A percentile compares a stretch with the other conserved stretches of the same genome.
Evolutionary conservation across 2,888 invertebrate species (phyloP).

Genomic region (Aromia moschata): DNA sequence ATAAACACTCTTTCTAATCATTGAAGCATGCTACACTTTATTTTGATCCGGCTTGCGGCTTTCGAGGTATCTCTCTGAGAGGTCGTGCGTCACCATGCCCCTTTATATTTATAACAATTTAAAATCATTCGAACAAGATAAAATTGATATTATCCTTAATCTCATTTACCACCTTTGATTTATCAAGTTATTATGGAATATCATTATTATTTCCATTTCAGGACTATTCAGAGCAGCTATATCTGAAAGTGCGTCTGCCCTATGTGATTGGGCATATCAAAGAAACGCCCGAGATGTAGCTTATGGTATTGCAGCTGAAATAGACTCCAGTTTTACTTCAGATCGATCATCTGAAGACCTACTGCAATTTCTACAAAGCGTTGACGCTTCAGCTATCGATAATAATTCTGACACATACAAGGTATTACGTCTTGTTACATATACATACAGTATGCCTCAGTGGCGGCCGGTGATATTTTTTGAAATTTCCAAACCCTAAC

Average conservation of each 20-base stretch:
- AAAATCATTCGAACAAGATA: not conserved
- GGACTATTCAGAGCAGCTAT: conserved; percentile 46
- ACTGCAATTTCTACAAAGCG: conserved; percentile 30
- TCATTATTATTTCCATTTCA: conserved; percentile 9
- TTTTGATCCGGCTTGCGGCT: too few relatives aligned
- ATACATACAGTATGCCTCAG: too few relatives aligned
- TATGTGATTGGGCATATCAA: conserved; percentile 45
- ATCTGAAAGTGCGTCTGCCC: conserved; percentile 45
- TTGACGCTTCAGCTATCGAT: conserved; percentile 14
- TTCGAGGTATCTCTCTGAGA: too few relatives aligned
- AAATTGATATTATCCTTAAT: not conserved
- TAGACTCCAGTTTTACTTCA: conserved; percentile 31
- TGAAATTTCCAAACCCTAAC: too few relatives aligned
- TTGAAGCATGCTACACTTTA: too few relatives aligned
- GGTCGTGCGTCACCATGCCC: too few relatives aligned
- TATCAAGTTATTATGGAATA: too few relatives aligned
- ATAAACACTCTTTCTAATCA: too few relatives aligned
- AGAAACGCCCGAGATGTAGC: conserved; percentile 47
- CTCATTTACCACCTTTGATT: not conserved
- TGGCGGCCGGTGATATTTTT: too few relatives aligned
- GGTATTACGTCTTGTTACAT: too few relatives aligned
- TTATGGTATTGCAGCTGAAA: conserved; percentile 39
- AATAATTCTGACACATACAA: conserved; percentile 7
- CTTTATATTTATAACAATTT: not conserved
- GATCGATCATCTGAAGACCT: conserved; percentile 32